Conservation (phyloP, 1,140 invertebrate genomes). For the Neotoxoptera formosana region DNA sequence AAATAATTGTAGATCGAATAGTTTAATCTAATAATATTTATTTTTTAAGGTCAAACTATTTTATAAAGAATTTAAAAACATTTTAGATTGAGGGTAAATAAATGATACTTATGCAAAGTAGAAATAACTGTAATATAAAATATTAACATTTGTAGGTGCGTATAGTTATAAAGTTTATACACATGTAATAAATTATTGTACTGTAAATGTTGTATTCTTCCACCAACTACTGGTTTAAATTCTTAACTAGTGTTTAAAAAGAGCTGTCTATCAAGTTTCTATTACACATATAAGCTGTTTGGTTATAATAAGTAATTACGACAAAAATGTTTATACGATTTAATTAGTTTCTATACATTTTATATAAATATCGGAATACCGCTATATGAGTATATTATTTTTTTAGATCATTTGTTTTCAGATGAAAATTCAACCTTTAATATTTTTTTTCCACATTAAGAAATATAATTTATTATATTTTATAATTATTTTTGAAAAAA, state of each 20-base stretch:
- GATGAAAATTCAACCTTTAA: not conserved
- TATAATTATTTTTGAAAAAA: no score
- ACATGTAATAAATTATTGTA: not conserved
- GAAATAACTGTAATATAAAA: constrained; percentile 29
- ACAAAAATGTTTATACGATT: not conserved
- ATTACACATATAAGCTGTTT: not conserved
- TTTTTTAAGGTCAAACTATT: not conserved
- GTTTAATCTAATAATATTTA: not conserved
- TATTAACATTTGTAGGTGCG: not conserved
- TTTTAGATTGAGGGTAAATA: not conserved
- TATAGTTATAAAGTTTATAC: not conserved
- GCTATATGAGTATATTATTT: not conserved
- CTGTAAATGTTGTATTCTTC: not conserved
- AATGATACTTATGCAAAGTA: constrained; percentile 6
- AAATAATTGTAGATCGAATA: not conserved
- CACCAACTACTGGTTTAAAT: not conserved
- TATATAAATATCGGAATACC: not conserved
- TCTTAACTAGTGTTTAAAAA: not conserved
- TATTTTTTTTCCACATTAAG: not conserved
- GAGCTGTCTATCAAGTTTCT: not conserved
- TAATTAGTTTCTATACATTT: not conserved
- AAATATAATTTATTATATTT: not conserved
- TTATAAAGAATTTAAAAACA: not conserved
- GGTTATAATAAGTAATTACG: not conserved
- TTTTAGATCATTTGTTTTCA: not conserved